Percentiles rank a stretch among this genome's conserved stretches.
phyloP scores from a whole-genome alignment of 2,113 vertebrate genomes.

The Tiliqua scincoides region DNA sequence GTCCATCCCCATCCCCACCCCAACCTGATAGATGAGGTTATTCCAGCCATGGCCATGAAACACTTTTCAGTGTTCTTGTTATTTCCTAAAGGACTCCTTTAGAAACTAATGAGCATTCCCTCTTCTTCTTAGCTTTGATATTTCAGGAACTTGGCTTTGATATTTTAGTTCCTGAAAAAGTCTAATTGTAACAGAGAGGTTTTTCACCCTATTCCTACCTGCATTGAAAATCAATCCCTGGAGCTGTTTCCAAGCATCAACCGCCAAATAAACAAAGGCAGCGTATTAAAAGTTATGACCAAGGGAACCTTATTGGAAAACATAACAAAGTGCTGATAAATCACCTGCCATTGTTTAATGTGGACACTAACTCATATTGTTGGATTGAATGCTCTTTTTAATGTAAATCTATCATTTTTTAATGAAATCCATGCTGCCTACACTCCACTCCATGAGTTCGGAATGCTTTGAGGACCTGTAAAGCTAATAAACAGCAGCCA shows the following conservation, averaged over 20 bases:
- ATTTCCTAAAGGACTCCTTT: not conserved
- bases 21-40: not conserved
- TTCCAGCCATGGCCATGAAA: not conserved
- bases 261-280: not conserved
- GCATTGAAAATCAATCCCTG: constrained; percentile 1
- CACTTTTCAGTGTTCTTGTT: not conserved
- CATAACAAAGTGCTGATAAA: constrained; percentile 14
- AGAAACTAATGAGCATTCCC: not conserved
- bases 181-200: not conserved
- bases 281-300: not conserved
- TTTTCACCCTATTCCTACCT: not conserved
- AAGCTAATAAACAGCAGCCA: constrained; percentile 33
- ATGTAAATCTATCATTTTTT: constrained; percentile 20
- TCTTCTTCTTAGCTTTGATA: not conserved
- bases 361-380: not conserved
- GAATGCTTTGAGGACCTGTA: not conserved
- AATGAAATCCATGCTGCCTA: not conserved
- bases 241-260: not conserved
- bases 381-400: constrained; percentile 13
- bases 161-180: not conserved
- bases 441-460: not conserved
- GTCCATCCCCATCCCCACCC: not conserved
- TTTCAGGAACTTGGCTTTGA: not conserved
- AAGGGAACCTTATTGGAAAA: not conserved
- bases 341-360: not conserved